These are phyloP conservation scores for Xenus cinereus DNA, from an alignment of 2,113 vertebrate genomes.

Conservation along the genomic window DNA sequence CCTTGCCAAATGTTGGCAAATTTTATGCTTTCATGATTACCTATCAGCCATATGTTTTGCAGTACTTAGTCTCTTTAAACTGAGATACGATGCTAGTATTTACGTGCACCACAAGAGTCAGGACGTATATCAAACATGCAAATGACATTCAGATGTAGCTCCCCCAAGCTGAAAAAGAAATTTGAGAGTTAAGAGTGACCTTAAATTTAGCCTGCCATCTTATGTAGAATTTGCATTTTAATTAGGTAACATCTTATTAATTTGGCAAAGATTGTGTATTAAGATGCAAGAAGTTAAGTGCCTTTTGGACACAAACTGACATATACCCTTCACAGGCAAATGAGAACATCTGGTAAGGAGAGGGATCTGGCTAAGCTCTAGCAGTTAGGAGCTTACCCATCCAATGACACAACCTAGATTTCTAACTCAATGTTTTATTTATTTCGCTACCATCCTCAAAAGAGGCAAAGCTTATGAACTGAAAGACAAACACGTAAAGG, in stretches of 20 bases:
- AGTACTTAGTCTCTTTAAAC: background rate
- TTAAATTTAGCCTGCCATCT: background rate
- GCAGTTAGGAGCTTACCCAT: background rate
- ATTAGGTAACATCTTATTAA: background rate
- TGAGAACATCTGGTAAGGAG: background rate
- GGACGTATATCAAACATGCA: background rate
- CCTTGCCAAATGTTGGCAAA: background rate
- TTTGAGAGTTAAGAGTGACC: background rate
- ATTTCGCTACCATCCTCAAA: background rate
- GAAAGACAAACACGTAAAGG: background rate
- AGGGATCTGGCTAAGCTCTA: background rate
- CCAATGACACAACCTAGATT: background rate
- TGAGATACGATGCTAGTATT: background rate
- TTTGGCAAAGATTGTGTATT: background rate
- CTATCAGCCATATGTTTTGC: background rate
- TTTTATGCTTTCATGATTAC: background rate
- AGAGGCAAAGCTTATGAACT: background rate
- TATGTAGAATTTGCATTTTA: background rate
- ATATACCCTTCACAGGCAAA: background rate
- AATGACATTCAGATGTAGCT: background rate
- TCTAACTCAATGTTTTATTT: background rate
- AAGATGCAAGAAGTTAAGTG: background rate
- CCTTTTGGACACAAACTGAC: background rate
- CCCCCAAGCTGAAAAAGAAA: background rate
- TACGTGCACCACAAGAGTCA: background rate